A percentile compares a stretch with the other conserved stretches of the same genome.
Evolutionary conservation across 1,140 invertebrate genomes (phyloP).

Genomic region (Octopus sinensis): DNA sequence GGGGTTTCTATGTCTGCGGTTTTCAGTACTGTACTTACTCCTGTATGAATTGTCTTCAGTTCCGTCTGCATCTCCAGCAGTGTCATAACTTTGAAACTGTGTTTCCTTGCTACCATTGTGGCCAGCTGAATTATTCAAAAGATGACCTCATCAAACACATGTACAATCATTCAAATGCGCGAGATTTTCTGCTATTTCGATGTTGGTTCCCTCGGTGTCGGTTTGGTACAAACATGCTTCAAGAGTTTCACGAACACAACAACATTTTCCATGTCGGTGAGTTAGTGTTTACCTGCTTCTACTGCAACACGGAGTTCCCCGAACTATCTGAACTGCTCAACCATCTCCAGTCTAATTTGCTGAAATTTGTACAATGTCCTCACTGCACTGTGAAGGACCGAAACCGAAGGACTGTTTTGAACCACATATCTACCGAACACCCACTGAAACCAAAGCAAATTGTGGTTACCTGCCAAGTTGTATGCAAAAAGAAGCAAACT

Average conservation of each 20-base stretch:
- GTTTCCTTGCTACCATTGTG: slow-evolving; percentile 42
- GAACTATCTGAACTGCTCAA: slow-evolving; percentile 25
- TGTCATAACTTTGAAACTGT: slow-evolving; percentile 28
- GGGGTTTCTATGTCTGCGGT: slow-evolving; percentile 40
- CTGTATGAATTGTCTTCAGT: slow-evolving; percentile 33
- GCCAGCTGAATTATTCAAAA: slow-evolving; percentile 34
- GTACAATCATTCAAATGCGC: slow-evolving; percentile 31
- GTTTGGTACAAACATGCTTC: slow-evolving; percentile 38
- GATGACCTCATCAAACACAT: slow-evolving; percentile 39
- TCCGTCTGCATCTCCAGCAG: slow-evolving; percentile 33
- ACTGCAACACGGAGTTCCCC: slow-evolving; percentile 33
- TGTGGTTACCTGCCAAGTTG: slow-evolving; percentile 40
- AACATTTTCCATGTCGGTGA: slow-evolving; percentile 31
- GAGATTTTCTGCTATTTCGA: slow-evolving; percentile 30
- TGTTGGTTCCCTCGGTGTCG: slow-evolving; percentile 35
- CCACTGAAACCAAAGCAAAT: slow-evolving; percentile 45
- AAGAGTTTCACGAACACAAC: slow-evolving; percentile 37
- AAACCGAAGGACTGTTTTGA: slow-evolving; percentile 35
- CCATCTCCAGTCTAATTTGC: slow-evolving; percentile 38
- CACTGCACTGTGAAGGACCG: slow-evolving; percentile 40
- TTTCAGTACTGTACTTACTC: slow-evolving; percentile 36
- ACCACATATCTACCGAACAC: slow-evolving; percentile 35
- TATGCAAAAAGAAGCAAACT: slow-evolving; percentile 34
- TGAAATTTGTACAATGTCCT: slow-evolving; percentile 43
- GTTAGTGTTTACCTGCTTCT: slow-evolving; percentile 27